Base-by-base conservation (phyloP, 1,140 invertebrate species). In the Reticulitermes speratus region DNA sequence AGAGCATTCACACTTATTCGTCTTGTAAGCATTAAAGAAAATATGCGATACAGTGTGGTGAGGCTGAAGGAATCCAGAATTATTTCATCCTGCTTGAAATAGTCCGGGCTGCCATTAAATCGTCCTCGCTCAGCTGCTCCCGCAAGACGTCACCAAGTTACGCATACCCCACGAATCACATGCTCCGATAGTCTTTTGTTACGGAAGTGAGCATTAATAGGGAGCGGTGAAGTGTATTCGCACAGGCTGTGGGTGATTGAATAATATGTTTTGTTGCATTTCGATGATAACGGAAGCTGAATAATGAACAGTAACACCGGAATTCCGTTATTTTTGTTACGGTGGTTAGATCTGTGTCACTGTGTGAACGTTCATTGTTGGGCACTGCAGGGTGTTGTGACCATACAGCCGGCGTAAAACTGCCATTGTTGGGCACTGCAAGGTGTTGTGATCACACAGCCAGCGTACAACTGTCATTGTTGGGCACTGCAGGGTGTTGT, bases 101-200 rank as follows among this genome's bases (percentile, higher is more conserved):
- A 55, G 52, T 48, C 52, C 52, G 14, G 52, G 8, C 52, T 16
- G 38, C 52, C 52, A 21, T 21, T 55, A 48, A 12, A 2, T 16
- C 48, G 9, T 65, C 59, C 59, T 0, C 16, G 25, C 19, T 1
- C 7, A 75, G n/a, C 65, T 9, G n/a, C 65, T 75, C 30, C 2
- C 2, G n/a, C 5, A 30, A 75, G 25, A 30, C 30, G 65, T 30
- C 65, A 9, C 65, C n/a, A 75, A 75, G n/a, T 75, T 25, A 75
- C 65, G 65, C n/a, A 75, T n/a, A 75, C n/a, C 65, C 65, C 65
- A 75, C 65, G 65, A 75, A 75, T 75, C 65, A 75, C n/a, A 75
- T 16, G n/a, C 65, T 30, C 14, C 65, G 65, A 75, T 30, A 75
- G n/a, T 75, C 65, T 75, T 65, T 75, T 75, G 65, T 75, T 75